phyloP scores from a whole-genome alignment of 2,113 vertebrate genomes.

The Microcebus griseorufus region DNA sequence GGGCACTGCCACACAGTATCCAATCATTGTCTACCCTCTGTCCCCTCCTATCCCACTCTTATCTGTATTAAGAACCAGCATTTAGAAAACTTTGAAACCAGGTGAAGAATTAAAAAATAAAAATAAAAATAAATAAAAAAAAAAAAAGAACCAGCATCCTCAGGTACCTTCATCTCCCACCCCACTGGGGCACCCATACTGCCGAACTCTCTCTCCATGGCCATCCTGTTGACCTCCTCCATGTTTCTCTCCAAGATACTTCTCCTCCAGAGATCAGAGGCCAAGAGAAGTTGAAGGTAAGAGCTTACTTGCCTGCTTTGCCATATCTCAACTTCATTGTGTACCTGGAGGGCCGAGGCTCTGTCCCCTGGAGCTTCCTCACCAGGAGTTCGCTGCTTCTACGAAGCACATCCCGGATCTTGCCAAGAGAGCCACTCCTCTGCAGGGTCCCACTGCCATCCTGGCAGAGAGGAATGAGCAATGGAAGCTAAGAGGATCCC shows the following conservation, averaged over 20 bases:
- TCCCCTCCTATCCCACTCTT: background rate
- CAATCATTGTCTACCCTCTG: background rate
- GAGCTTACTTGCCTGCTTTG: background rate
- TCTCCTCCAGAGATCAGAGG: background rate
- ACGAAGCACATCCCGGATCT: conserved; percentile 93
- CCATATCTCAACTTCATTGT: background rate
- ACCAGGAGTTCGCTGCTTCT: conserved; percentile 97
- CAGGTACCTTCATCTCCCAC: background rate
- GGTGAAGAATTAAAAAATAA: too few relatives aligned
- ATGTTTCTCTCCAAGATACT: background rate
- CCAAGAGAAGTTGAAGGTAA: background rate
- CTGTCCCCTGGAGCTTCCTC: conserved; percentile 95
- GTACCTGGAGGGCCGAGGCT: conserved; percentile 90
- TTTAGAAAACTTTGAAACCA: too few relatives aligned
- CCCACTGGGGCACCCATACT: background rate
- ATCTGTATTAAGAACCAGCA: background rate
- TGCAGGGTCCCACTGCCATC: conserved; percentile 94
- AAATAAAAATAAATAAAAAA: too few relatives aligned
- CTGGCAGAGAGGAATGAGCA: conserved; percentile 81
- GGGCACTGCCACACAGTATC: background rate
- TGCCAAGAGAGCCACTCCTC: conserved; percentile 95
- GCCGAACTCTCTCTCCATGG: background rate
- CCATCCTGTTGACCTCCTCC: background rate
- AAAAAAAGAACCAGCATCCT: too few relatives aligned
- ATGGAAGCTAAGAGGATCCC: background rate